Evolutionary conservation across 2,888 invertebrate genomes (phyloP).

Genomic region (Spatulosminthurus flaviceps): DNA sequence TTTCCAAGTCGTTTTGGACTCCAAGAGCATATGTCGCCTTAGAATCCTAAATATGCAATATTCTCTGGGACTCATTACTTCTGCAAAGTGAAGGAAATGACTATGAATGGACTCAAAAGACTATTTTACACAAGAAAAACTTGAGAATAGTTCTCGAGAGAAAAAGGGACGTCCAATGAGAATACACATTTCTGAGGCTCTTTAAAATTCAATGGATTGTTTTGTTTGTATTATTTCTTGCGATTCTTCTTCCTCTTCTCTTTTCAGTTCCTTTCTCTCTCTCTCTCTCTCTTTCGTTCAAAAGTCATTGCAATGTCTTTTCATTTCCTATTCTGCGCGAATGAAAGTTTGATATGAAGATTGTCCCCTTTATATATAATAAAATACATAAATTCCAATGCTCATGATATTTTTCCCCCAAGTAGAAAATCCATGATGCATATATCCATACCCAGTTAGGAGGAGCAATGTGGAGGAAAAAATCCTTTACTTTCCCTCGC

Average conservation of each 20-base stretch:
- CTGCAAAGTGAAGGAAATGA: background rate
- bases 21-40: no score
- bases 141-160: no score
- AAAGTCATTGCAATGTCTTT: background rate
- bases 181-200: background rate
- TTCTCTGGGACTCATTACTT: background rate
- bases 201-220: constrained; percentile 9
- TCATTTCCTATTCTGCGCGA: background rate
- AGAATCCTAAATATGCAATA: background rate
- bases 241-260: background rate
- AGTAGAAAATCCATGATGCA: background rate
- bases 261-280: no score
- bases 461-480: no score
- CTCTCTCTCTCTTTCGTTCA: background rate
- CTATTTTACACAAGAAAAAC: no score
- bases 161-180: no score
- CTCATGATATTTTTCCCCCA: background rate
- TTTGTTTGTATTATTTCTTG: background rate
- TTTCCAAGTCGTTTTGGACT: no score
- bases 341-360: background rate
- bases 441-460: no score
- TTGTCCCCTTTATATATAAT: background rate
- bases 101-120: background rate
- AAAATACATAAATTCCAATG: constrained; percentile 9
- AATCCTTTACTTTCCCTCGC: no score